Base-by-base conservation (phyloP, 1,140 invertebrate species). In the Coboldia fuscipes region DNA sequence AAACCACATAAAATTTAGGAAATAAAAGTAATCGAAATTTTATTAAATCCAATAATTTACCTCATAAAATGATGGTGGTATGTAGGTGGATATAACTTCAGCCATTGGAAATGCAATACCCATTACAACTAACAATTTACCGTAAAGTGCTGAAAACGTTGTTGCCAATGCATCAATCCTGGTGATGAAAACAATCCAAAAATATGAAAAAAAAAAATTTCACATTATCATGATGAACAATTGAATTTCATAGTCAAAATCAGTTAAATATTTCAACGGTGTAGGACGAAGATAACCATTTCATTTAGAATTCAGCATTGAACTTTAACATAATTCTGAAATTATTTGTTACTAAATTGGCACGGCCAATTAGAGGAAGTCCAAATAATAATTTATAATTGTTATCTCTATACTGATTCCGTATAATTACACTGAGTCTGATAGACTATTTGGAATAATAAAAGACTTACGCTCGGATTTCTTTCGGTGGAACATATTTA, bases 111-210 rank as follows among this genome's bases (percentile, higher is more conserved):
- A 88, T 6, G 84, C 85, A 43, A 86, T 58, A 13, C 88, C 89
- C 76, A 92, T 85, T 10, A 93, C 84, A 17, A 93, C 83, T 32
- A 94, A 56, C 3, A 92, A 61, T 55, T 93, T 90, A n/a, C 82
- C 83, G 50, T 94, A 93, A 3, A 93, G 64, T 1, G 86, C 88
- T 42, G 84, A 90, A 34, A 93, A 62, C 13, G 85, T 78, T 14
- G 79, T 79, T 37, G 85, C 78, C 41, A 54, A 33, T 29, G 51
- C 48, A 47, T 54, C 50, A 37, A 44, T 46, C 15, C 46, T 52
- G 38, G 33, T 36, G 18, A 39, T 24, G 36, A 30, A 26, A 17
- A 40, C n/a, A 33, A 50, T 49, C 45, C 41, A 41, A 45, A 50
- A 41, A 39, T 40, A 34, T 10, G n/a, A n/a, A n/a, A n/a, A 15